Base-by-base conservation (phyloP, 2,888 invertebrate genomes). In the Rhaphigaster nebulosa region DNA sequence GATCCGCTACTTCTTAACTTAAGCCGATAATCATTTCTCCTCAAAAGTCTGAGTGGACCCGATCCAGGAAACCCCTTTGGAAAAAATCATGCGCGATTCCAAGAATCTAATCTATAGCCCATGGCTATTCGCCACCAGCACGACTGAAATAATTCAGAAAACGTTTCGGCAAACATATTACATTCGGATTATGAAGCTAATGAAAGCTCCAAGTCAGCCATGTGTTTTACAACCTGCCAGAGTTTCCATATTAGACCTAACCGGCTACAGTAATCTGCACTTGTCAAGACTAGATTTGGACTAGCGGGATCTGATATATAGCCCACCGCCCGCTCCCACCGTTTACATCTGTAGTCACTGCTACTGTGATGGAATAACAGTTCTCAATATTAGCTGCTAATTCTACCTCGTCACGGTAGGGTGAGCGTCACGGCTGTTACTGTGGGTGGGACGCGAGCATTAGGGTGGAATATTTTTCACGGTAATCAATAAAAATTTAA, bases 321-420 rank as follows among this genome's bases (percentile, higher is more conserved):
- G 70, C 38, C 29, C n/a, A n/a, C n/a, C 20, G 34, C 20, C 70
- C 70, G 34, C 70, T 1, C 70, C 70, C 70, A 76, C 34, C 70
- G 65, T 34, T 65, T 65, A 65, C 29, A 65, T 34, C 65, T 76
- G 70, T 38, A 76, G 70, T 76, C 70, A 76, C 70, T 38, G 70
- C 70, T 76, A 76, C 70, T 38, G 70, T 76, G 70, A 76, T 76
- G 70, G 70, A 23, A 76, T 76, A 76, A 76, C 70, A 76, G 70
- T 76, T 76, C 70, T 34, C 34, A 10, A 38, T 76, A 76, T 76
- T 76, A 76, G 38, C 70, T 38, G 70, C 70, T 76, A 76, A 76
- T 76, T 76, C 70, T 76, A 76, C 6, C 70, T 20, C 70, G 70
- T 76, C 70, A 76, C 70, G 70, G 38, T 34, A 76, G 70, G 70